Evolutionary conservation across 2,888 invertebrate genomes (phyloP), one percentile per base, ranked within the genome.

Genomic region (Latheticus oryzae): DNA sequence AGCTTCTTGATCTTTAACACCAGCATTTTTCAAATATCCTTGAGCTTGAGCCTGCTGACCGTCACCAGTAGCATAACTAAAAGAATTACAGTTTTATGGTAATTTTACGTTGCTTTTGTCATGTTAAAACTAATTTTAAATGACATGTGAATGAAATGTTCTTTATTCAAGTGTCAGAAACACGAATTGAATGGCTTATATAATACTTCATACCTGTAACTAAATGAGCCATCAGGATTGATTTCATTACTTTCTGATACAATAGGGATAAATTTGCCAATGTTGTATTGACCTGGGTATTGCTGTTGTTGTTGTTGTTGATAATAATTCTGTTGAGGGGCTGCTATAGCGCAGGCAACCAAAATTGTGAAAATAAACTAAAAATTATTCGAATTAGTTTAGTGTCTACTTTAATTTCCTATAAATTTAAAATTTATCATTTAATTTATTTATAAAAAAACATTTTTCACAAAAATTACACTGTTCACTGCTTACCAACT

Each of bases 41-140:
- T 84, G 86, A 69, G 90, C 91, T 78, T 91, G 89, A 3, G 87
- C 89, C 69, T 89, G 86, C 66, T 90, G 90, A 37, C 90, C 90
- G 76, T 91, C 91, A 23, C 87, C 90, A 32, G 90, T 86, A 32
- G 87, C 81, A 71, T 88, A 91, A 73, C 91, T 91, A 66, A 63
- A 40, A 15, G 23, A 47, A 47, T 30, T 38, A 21, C 23, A 55
- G 35, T 26, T 19, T 43, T 35, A 35, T 35, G 24, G 15, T 17
- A 43, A 43, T 30, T 43, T 43, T 28, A n/a, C 12, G 40, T n/a
- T n/a, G n/a, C n/a, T n/a, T n/a, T n/a, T 19, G 23, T 3, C 40
- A 40, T 40, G 24, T 28, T 12, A 32, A 13, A 13, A 15, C n/a
- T 32, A 11, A 32, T 13, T 13, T 2, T 7, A 32, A 5, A 15